Evolutionary conservation across 2,797 vertebrate genomes (phyloP).

Genomic region (Alcedo quadribrachys): DNA sequence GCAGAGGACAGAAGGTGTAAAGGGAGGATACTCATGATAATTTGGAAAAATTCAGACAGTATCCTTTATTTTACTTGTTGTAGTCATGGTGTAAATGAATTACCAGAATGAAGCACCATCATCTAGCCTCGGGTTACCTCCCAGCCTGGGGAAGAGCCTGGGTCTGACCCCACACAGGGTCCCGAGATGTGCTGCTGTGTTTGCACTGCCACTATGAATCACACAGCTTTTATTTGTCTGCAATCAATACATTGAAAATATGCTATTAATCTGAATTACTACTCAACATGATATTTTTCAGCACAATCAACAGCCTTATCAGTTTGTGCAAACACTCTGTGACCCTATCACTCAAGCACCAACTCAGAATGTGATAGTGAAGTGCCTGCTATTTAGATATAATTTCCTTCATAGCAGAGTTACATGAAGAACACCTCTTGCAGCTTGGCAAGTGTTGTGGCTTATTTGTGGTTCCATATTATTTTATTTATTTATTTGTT

Average conservation of each 20-base stretch:
- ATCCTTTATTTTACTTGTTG: not conserved
- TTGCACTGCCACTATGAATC: conserved; percentile 16
- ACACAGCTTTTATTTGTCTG: conserved; percentile 26
- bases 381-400: conserved; percentile 60
- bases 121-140: not conserved
- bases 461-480: too few species aligned
- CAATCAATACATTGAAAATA: conserved; percentile 34
- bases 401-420: conserved; percentile 20
- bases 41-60: not conserved
- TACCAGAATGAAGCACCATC: not conserved
- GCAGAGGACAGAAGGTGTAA: not conserved
- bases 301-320: conserved; percentile 67
- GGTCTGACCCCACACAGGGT: not conserved
- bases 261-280: conserved; percentile 32
- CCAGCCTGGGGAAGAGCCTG: not conserved
- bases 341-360: conserved; percentile 54
- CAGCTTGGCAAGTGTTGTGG: not conserved
- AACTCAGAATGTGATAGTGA: conserved; percentile 44
- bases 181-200: not conserved
- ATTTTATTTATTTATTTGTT: too few species aligned
- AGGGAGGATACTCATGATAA: not conserved
- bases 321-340: conserved; percentile 61
- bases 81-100: not conserved
- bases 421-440: not conserved
- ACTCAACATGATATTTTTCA: conserved; percentile 62